These are phyloP conservation scores for Drosophila acutilabella DNA, from an alignment of 2,888 invertebrate genomes.

Conservation along the genomic window DNA sequence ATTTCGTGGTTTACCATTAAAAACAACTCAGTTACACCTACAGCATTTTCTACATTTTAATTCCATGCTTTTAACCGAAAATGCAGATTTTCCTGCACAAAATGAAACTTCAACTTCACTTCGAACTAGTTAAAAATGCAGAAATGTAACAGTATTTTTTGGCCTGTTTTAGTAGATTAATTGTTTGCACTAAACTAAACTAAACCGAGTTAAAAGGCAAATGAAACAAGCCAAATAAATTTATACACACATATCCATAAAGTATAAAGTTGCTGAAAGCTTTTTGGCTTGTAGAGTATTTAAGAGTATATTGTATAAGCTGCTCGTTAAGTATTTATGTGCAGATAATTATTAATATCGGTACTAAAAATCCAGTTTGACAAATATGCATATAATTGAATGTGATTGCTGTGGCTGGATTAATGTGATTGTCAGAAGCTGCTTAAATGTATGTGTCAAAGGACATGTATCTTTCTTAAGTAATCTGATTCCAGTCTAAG, in stretches of 20 bases:
- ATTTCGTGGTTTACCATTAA: too few relatives aligned
- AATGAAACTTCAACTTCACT: too few relatives aligned
- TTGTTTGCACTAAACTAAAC: neutral
- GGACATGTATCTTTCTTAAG: constrained; percentile 39
- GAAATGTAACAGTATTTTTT: neutral
- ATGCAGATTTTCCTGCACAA: neutral
- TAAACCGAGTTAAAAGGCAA: neutral
- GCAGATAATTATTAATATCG: constrained; percentile 8
- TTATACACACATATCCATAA: too few relatives aligned
- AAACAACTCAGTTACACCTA: too few relatives aligned
- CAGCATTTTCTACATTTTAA: neutral
- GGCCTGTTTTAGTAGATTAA: neutral
- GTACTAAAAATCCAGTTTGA: constrained; percentile 7
- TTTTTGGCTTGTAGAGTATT: neutral
- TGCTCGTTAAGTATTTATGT: constrained; percentile 19
- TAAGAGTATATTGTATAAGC: neutral
- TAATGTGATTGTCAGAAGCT: constrained; percentile 50
- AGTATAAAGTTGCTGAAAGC: neutral
- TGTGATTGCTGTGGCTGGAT: constrained; percentile 26
- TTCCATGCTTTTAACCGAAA: neutral
- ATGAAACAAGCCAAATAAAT: constrained; percentile 1
- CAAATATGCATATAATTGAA: constrained; percentile 16
- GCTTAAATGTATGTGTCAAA: constrained; percentile 36
- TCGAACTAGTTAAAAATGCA: neutral
- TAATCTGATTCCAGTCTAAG: constrained; percentile 58